Evolutionary conservation across 2,113 vertebrate genomes (phyloP), one percentile per base, ranked within the genome.

Genomic region (Eretmochelys imbricata): DNA sequence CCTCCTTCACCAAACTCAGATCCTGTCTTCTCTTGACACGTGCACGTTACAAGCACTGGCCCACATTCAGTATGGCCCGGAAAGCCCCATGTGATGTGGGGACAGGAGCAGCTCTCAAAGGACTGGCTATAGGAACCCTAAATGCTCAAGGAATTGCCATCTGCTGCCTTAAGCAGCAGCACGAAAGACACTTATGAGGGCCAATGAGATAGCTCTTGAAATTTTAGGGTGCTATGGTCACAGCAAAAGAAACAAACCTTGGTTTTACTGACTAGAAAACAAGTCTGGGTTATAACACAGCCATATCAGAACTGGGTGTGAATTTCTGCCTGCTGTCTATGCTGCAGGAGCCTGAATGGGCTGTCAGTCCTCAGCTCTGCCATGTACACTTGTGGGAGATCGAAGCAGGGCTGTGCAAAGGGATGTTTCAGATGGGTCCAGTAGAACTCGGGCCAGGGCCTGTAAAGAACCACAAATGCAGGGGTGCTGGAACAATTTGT

Each of bases 321-420:
- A 76, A 76, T 22, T 76, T 51, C 62, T n/a, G 29, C 42, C 55
- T 88, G 53, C 54, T 84, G 1, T 76, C 53, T 25, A 8, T 17
- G 8, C 31, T n/a, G 35, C 10, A 16, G 65, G 17, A 69, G 65
- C 35, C 59, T 69, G 65, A n/a, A 22, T 69, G 10, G 24, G 42
- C 42, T 46, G 14, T 76, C 0, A 69, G 53, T 10, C n/a, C 31
- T 25, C 86, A 85, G 7, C 31, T 89, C 84, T 76, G 2, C 14
- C 59, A 27, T 1, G 0, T 6, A 8, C 4, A 10, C 19, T 14
- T 42, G 53, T 24, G 3, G 1, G 4, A 46, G 2, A 50, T 76
- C 11, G 4, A 69, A n/a, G 65, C 35, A 69, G 35, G 35, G 35
- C 35, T 19, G 35, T 69, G 16, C 65, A n/a, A 20, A n/a, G 4